A percentile compares a stretch with the other conserved stretches of the same genome.
phyloP scores from a whole-genome alignment of 2,888 invertebrate genomes.

The Lissonota sp. region DNA sequence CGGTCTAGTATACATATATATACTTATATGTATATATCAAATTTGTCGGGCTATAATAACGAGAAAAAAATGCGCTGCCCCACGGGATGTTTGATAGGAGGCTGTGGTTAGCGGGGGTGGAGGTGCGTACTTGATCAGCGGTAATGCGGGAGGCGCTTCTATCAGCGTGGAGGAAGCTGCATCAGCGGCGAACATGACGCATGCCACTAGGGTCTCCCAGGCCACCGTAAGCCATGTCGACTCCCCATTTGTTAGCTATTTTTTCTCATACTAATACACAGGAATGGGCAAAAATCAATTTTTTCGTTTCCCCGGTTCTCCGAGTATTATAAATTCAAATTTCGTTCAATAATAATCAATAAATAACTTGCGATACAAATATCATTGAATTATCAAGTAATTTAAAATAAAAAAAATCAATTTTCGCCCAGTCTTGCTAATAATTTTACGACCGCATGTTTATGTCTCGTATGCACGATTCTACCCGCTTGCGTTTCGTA shows the following conservation, averaged over 20 bases:
- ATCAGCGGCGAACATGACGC: slow-evolving; percentile 87
- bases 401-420: slow-evolving; percentile 28
- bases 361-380: slow-evolving; percentile 5
- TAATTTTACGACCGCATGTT: slow-evolving; percentile 53
- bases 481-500: slow-evolving; percentile 38
- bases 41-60: slow-evolving; percentile 62
- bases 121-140: slow-evolving; percentile 85
- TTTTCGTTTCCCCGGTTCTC: slow-evolving; percentile 19
- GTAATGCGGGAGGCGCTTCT: slow-evolving; percentile 83
- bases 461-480: slow-evolving; percentile 36
- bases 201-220: slow-evolving; percentile 93
- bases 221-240: slow-evolving; percentile 91
- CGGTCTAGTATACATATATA: too few species aligned
- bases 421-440: slow-evolving; percentile 39
- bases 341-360: slow-evolving; percentile 38
- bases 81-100: slow-evolving; percentile 81
- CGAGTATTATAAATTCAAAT: not conserved
- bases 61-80: slow-evolving; percentile 60
- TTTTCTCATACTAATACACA: slow-evolving; percentile 71
- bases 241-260: slow-evolving; percentile 80
- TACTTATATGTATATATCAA: not conserved
- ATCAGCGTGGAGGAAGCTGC: slow-evolving; percentile 85
- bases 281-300: slow-evolving; percentile 48
- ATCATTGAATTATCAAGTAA: slow-evolving; percentile 18
- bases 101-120: slow-evolving; percentile 84